Conservation (phyloP, 2,113 vertebrate species). For the Spilogale gracilis region DNA sequence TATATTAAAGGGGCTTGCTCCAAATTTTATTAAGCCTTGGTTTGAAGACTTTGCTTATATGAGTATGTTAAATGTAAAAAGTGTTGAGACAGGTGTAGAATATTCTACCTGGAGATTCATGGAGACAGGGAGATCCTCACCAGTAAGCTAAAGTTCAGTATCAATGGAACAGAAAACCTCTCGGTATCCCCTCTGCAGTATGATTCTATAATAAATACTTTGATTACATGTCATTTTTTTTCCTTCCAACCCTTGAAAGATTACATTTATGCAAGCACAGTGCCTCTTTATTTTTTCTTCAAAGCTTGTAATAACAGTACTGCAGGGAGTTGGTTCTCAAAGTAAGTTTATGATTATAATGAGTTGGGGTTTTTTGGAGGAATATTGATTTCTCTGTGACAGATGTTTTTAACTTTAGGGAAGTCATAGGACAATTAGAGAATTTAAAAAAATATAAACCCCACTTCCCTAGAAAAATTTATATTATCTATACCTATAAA, state of each 20-base stretch:
- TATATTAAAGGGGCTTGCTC: neutral
- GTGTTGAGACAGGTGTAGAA: neutral
- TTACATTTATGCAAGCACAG: neutral
- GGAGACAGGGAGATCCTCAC: neutral
- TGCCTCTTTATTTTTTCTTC: neutral
- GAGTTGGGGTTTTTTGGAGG: neutral
- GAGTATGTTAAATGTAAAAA: neutral
- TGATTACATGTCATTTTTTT: neutral
- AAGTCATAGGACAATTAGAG: neutral
- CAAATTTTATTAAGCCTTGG: neutral
- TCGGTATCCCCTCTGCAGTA: neutral
- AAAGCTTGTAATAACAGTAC: neutral
- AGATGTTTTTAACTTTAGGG: conserved; percentile 1
- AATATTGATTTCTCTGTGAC: neutral
- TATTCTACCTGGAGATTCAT: neutral
- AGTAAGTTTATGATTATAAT: conserved; percentile 29
- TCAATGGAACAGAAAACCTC: neutral
- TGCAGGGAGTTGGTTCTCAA: neutral
- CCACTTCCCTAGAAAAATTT: neutral
- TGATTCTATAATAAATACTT: neutral
- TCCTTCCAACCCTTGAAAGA: neutral
- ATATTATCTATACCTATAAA: neutral
- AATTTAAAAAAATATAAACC: neutral
- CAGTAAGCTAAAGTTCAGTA: neutral
- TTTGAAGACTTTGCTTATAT: neutral